These are phyloP conservation scores for Coronaproctus castanopsis DNA, from an alignment of 2,888 invertebrate species.

Conservation along the genomic window DNA sequence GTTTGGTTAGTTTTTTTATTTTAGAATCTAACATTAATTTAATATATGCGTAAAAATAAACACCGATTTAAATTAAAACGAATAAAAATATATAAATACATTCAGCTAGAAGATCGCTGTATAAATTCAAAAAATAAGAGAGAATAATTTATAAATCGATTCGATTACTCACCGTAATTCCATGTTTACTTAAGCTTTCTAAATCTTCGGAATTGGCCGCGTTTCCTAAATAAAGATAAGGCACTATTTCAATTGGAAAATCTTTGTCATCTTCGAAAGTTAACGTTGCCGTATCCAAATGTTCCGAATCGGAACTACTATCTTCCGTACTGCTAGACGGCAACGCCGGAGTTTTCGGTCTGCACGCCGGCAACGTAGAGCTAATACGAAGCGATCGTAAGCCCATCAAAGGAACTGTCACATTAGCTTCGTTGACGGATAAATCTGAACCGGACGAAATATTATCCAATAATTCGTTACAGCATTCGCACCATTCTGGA, in stretches of 20 bases:
- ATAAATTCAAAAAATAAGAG: too few species aligned
- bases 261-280: constrained; percentile 42
- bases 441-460: constrained; percentile 32
- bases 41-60: too few species aligned
- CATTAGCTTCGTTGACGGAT: constrained; percentile 26
- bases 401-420: constrained; percentile 41
- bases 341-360: constrained; percentile 12
- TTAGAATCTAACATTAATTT: too few species aligned
- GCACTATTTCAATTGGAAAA: constrained; percentile 87
- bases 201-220: constrained; percentile 83
- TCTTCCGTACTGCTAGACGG: constrained; percentile 11
- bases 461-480: constrained; percentile 32
- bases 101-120: too few species aligned
- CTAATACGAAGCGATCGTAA: constrained; percentile 48
- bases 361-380: constrained; percentile 3
- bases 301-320: constrained; percentile 11
- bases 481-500: constrained; percentile 80
- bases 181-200: constrained; percentile 67
- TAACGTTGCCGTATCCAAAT: constrained; percentile 22
- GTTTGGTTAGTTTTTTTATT: too few species aligned
- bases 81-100: too few species aligned
- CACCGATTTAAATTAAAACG: too few species aligned
- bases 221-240: constrained; percentile 83
- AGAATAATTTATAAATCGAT: too few species aligned
- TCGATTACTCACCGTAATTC: constrained; percentile 57